Conservation (phyloP, 2,797 vertebrate genomes). For the Syndactyla subalaris region DNA sequence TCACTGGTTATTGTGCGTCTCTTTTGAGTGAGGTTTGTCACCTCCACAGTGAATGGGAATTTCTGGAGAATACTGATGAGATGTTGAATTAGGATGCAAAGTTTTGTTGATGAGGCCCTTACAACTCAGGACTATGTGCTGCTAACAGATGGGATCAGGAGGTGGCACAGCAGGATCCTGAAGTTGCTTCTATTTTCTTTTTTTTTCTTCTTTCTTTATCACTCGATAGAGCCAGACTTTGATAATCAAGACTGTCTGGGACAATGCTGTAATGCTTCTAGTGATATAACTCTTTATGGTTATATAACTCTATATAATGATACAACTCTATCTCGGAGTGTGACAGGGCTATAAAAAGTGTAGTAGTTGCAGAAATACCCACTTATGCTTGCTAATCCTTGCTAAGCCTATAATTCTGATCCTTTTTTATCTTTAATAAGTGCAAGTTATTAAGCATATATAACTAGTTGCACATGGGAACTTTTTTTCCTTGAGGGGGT, state of each 20-base stretch:
- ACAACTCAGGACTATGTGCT: not conserved
- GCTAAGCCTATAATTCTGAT: conserved; percentile 62
- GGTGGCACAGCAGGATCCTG: not conserved
- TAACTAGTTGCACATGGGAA: conserved; percentile 58
- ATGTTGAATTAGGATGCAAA: not conserved
- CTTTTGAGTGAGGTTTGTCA: not conserved
- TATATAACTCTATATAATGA: conserved; percentile 61
- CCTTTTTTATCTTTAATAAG: conserved; percentile 67
- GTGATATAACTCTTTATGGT: conserved; percentile 57
- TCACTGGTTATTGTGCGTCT: not conserved
- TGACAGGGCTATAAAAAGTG: conserved; percentile 69
- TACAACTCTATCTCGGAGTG: conserved; percentile 44
- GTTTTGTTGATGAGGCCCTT: not conserved
- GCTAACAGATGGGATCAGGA: not conserved
- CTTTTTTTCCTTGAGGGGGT: conserved; percentile 32
- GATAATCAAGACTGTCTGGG: conserved; percentile 65
- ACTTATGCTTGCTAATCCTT: conserved; percentile 56
- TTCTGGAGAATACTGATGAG: not conserved
- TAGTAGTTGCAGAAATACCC: conserved; percentile 55
- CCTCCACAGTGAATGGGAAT: not conserved
- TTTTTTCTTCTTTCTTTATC: not conserved
- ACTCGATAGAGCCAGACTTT: conserved; percentile 23
- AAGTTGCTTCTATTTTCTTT: not conserved
- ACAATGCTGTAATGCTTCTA: conserved; percentile 45
- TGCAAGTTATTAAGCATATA: conserved; percentile 55